These are phyloP conservation scores for Panthera leo DNA, from an alignment of 2,113 vertebrate species.

Conservation along the genomic window DNA sequence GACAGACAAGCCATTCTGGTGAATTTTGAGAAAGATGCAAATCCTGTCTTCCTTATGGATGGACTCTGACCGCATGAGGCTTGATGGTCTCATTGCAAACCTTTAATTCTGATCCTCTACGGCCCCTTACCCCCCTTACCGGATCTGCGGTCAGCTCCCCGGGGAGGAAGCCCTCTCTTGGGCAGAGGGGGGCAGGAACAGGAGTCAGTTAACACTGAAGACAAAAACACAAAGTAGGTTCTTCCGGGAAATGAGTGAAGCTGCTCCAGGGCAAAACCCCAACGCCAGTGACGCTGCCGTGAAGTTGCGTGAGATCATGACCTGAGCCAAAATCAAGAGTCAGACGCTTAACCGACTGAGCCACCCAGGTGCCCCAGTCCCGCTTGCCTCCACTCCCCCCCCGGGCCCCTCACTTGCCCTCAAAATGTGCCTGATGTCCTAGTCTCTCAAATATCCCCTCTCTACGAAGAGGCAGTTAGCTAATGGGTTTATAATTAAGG, in stretches of 20 bases:
- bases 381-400: not conserved
- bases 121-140: too few relatives aligned
- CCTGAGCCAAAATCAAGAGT: too few relatives aligned
- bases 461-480: not conserved
- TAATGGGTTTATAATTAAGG: too few relatives aligned
- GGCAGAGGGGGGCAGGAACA: not conserved
- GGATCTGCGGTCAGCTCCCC: not conserved
- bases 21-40: not conserved
- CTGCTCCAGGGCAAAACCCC: not conserved
- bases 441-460: not conserved
- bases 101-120: not conserved
- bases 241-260: not conserved
- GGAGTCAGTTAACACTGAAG: not conserved
- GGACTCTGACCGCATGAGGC: accelerated
- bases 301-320: not conserved
- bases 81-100: not conserved
- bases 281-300: not conserved
- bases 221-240: not conserved
- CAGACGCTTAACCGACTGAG: too few relatives aligned
- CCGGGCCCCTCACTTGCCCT: not conserved
- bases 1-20: not conserved
- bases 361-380: too few relatives aligned
- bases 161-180: not conserved
- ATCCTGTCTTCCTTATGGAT: not conserved
- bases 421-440: too few relatives aligned